Conservation (phyloP, 2,888 invertebrate genomes). For the Clitarchus hookeri region DNA sequence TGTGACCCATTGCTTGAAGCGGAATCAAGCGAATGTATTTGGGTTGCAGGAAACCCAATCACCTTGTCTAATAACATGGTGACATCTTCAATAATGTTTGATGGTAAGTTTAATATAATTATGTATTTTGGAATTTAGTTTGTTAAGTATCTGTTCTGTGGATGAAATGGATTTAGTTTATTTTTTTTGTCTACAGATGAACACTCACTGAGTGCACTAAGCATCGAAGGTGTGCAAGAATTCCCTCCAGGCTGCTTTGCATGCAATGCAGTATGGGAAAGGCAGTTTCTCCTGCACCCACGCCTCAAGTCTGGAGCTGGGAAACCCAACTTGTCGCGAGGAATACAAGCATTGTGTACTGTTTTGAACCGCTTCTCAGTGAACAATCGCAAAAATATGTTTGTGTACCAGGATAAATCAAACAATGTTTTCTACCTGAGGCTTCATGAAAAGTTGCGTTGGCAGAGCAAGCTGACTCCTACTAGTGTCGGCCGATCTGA, state of each 20-base stretch:
- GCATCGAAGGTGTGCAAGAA: slow-evolving; percentile 47
- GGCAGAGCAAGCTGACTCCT: slow-evolving; percentile 46
- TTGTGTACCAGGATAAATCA: slow-evolving; percentile 69
- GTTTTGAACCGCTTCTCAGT: slow-evolving; percentile 72
- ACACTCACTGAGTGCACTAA: slow-evolving; percentile 26
- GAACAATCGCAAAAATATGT: slow-evolving; percentile 74
- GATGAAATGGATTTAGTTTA: not conserved
- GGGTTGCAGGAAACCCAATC: slow-evolving; percentile 31
- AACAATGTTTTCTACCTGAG: slow-evolving; percentile 66
- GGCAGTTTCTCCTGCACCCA: slow-evolving; percentile 70
- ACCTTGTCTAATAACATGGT: not conserved
- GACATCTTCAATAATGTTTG: slow-evolving; percentile 20
- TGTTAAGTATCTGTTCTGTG: not conserved
- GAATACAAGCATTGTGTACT: slow-evolving; percentile 66
- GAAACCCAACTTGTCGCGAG: slow-evolving; percentile 63
- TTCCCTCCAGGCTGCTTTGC: slow-evolving; percentile 71
- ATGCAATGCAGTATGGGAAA: slow-evolving; percentile 75
- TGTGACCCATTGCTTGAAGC: slow-evolving; percentile 71
- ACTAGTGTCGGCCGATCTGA: slow-evolving; percentile 43
- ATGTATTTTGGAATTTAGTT: not conserved
- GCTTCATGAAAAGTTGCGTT: slow-evolving; percentile 55
- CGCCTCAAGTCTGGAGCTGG: slow-evolving; percentile 68
- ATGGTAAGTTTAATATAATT: slow-evolving; percentile 28
- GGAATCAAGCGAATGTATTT: slow-evolving; percentile 59
- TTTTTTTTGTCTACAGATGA: not conserved